Evolutionary conservation across 2,113 vertebrate genomes (phyloP).

Genomic region (Forbesichthys agassizii): DNA sequence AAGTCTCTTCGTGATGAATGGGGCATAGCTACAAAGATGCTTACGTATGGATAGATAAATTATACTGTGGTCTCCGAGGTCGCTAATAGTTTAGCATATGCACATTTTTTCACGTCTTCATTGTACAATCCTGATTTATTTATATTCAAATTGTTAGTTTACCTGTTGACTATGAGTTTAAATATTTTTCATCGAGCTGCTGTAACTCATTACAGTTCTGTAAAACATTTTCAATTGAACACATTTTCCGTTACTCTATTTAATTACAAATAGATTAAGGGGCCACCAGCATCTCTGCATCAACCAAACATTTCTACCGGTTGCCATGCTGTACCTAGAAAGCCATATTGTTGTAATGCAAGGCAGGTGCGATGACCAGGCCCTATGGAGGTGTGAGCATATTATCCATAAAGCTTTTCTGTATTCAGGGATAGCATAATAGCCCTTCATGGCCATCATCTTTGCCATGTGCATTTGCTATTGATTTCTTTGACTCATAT

Average conservation of each 20-base stretch:
- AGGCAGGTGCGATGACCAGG: no score
- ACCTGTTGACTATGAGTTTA: background rate
- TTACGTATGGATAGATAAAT: constrained; percentile 1
- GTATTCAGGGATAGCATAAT: no score
- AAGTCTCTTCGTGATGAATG: background rate
- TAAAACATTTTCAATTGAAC: background rate
- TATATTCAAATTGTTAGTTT: background rate
- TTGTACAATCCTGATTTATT: background rate
- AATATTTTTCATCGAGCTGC: background rate
- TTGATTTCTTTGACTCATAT: constrained; percentile 22
- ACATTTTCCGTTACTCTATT: constrained; percentile 7
- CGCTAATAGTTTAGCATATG: background rate
- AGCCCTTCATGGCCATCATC: background rate
- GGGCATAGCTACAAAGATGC: background rate
- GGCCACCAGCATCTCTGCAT: background rate
- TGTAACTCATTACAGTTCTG: background rate
- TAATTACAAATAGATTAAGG: background rate
- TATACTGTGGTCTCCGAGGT: background rate
- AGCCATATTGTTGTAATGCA: background rate
- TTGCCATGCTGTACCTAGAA: background rate
- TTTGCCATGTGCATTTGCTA: constrained; percentile 9
- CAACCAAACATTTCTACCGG: background rate
- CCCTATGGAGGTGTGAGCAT: no score
- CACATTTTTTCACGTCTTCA: background rate
- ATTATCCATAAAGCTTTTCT: no score